Percentiles rank a stretch among this genome's conserved stretches.
These are phyloP conservation scores for Mesocentrotus franciscanus DNA, from an alignment of 53 echinoderm and acorn worm genomes.

Conservation along the genomic window DNA sequence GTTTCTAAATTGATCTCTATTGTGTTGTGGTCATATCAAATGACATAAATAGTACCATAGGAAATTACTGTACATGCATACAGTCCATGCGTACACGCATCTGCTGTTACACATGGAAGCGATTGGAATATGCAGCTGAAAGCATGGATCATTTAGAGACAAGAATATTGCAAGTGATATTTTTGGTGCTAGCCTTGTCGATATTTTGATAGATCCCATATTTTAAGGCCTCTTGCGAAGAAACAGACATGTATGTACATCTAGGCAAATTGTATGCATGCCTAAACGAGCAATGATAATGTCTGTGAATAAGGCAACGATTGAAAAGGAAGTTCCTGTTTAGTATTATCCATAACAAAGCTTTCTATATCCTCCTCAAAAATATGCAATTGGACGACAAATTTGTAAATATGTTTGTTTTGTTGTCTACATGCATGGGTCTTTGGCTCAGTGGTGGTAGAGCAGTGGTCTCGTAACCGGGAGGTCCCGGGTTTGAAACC, in stretches of 20 bases:
- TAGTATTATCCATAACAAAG: too few species aligned
- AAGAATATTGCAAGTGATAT: not conserved
- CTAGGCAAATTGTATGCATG: not conserved
- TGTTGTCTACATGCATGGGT: not conserved
- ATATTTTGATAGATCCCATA: not conserved
- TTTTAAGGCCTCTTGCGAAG: too few species aligned
- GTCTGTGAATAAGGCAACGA: not conserved
- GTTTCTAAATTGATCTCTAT: slow-evolving; percentile 8
- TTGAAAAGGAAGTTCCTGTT: not conserved
- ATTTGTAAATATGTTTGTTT: not conserved
- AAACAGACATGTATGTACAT: not conserved
- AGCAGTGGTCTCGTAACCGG: too few species aligned
- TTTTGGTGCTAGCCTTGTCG: not conserved
- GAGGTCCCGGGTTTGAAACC: too few species aligned
- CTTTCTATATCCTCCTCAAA: too few species aligned
- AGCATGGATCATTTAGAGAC: not conserved
- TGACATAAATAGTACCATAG: not conserved
- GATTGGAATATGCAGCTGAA: not conserved
- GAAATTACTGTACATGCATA: not conserved
- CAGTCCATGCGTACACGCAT: not conserved
- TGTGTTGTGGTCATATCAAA: not conserved
- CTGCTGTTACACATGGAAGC: not conserved
- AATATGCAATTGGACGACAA: not conserved
- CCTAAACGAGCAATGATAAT: not conserved
- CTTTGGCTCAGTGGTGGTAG: too few species aligned